Evolutionary conservation across 1,140 invertebrate species (phyloP).

Genomic region (Drosophila quadrilineata): DNA sequence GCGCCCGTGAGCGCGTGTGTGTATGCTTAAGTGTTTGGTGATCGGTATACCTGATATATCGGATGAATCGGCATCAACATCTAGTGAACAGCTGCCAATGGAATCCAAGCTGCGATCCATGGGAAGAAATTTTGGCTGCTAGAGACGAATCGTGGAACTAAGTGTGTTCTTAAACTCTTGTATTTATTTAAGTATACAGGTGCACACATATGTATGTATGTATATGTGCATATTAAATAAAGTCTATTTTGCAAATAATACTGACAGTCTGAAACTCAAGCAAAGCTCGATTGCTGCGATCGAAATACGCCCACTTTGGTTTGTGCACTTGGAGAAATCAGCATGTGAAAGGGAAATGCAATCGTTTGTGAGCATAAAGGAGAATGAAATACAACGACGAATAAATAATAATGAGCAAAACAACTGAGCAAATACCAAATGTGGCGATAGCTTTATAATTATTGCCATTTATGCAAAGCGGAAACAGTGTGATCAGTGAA

Average conservation of each 20-base stretch:
- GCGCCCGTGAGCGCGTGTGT: conserved; percentile 12
- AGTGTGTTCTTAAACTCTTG: conserved; percentile 14
- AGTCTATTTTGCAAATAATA: too few relatives aligned
- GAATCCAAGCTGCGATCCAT: conserved; percentile 88
- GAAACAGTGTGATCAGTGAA: conserved; percentile 13
- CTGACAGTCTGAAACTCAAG: conserved; percentile 9
- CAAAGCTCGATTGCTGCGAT: conserved; percentile 4
- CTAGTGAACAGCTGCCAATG: conserved; percentile 91
- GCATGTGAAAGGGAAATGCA: conserved; percentile 45
- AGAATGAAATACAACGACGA: conserved; percentile 1
- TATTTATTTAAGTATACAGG: not conserved
- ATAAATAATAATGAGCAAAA: conserved; percentile 10
- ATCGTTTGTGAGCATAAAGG: conserved; percentile 36
- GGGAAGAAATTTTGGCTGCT: conserved; percentile 30
- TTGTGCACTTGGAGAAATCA: conserved; percentile 24
- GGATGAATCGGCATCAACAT: conserved; percentile 89
- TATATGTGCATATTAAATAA: not conserved
- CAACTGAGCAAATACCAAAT: conserved; percentile 30
- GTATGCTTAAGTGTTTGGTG: not conserved
- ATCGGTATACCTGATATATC: conserved; percentile 88
- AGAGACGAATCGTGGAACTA: conserved; percentile 7
- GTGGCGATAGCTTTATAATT: conserved; percentile 44
- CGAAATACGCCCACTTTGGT: conserved; percentile 32
- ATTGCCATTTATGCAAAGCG: conserved; percentile 53
- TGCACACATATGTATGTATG: not conserved